Conservation (phyloP, 2,113 vertebrate genomes). For the Cebidichthys violaceus region DNA sequence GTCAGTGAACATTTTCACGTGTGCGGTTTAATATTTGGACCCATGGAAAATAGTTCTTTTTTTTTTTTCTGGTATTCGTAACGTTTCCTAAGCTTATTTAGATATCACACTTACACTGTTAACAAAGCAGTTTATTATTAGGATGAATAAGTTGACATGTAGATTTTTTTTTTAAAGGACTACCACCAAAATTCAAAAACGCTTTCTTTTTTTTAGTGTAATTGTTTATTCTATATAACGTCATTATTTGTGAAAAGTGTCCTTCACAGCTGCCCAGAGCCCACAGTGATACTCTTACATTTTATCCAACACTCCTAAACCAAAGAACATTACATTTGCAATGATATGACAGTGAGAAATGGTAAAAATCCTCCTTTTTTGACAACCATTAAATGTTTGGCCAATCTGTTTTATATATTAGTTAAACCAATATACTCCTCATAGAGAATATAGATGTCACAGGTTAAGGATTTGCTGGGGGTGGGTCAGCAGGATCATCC, state of each 20-base stretch:
- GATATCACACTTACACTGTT: neutral
- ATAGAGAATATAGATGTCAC: neutral
- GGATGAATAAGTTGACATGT: neutral
- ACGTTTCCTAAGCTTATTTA: neutral
- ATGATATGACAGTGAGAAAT: neutral
- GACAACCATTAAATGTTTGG: neutral
- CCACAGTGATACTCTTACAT: neutral
- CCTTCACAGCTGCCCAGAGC: neutral
- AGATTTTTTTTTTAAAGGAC: neutral
- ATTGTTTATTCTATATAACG: neutral
- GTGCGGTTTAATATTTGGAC: neutral
- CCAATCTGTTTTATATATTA: too few species aligned
- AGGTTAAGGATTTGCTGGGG: neutral
- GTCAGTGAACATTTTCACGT: neutral
- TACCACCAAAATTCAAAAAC: neutral
- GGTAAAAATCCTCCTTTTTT: neutral
- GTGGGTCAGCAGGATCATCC: neutral
- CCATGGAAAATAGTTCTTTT: neutral
- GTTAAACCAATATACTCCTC: neutral
- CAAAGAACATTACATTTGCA: neutral
- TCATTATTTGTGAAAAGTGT: neutral
- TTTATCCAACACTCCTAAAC: neutral
- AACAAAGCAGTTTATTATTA: neutral
- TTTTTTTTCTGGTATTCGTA: neutral
- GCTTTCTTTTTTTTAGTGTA: neutral